phyloP scores from a whole-genome alignment of 2,888 invertebrate species.

The Himalopsyche tibetana region DNA sequence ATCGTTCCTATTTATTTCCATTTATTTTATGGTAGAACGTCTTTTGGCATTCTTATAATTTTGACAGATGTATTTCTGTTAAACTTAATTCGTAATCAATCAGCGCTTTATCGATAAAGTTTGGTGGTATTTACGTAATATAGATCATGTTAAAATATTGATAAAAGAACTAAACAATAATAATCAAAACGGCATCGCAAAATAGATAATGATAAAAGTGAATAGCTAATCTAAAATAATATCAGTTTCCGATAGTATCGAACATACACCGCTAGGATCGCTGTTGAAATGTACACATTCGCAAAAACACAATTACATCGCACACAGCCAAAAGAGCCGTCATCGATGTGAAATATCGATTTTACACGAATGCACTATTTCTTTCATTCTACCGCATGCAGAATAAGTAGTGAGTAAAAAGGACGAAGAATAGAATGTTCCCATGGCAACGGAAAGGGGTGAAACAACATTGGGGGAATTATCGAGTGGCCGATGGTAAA shows the following conservation, averaged over 20 bases:
- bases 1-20: no score
- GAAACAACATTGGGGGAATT: constrained; percentile 45
- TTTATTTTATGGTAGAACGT: no score
- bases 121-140: no score
- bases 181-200: not conserved
- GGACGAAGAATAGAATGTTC: constrained; percentile 65
- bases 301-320: not conserved
- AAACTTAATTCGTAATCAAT: no score
- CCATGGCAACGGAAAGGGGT: constrained; percentile 61
- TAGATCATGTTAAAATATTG: no score
- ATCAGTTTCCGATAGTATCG: constrained; percentile 40
- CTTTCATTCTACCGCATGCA: constrained; percentile 68
- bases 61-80: no score
- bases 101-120: no score
- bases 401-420: constrained; percentile 67
- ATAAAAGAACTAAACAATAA: no score
- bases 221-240: constrained; percentile 13
- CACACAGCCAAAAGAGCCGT: constrained; percentile 60
- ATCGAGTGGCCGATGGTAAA: constrained; percentile 43
- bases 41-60: no score
- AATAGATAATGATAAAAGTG: constrained; percentile 22
- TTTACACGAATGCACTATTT: constrained; percentile 69
- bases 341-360: constrained; percentile 79
- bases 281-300: not conserved
- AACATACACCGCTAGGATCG: constrained; percentile 24